Evolutionary conservation across 37 sponge, comb jelly and placozoan species (phyloP).

Genomic region (Eunapius fragilis): DNA sequence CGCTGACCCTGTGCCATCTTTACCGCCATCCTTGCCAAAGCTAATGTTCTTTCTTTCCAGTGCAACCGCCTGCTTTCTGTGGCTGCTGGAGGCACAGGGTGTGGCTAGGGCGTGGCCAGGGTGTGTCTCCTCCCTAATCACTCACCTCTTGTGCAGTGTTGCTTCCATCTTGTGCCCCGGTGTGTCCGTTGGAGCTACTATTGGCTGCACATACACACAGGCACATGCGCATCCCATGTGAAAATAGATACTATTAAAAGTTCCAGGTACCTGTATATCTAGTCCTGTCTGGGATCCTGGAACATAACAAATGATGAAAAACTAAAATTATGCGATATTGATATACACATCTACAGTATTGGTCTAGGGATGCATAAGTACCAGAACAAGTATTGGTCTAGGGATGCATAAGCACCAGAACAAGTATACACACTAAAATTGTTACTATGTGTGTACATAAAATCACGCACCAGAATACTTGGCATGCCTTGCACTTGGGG

Average conservation of each 20-base stretch:
- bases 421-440: no score
- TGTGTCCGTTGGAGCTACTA: neutral
- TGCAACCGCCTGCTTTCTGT: slow-evolving; percentile 18
- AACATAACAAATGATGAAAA: neutral
- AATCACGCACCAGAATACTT: neutral
- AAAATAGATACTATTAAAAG: no score
- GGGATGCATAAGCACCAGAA: no score
- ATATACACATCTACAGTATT: neutral
- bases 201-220: neutral
- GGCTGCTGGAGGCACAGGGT: neutral
- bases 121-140: neutral
- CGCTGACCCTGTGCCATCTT: slow-evolving; percentile 58
- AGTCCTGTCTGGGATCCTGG: neutral
- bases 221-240: neutral
- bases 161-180: neutral
- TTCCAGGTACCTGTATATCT: neutral
- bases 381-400: no score
- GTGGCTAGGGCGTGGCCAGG: neutral
- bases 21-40: slow-evolving; percentile 70
- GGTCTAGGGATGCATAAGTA: no score
- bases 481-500: neutral
- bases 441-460: no score
- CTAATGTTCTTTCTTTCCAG: slow-evolving; percentile 52
- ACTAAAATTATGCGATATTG: neutral
- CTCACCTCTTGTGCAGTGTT: neutral